phyloP scores from a whole-genome alignment of 2,797 vertebrate genomes.

The Cyprinella venusta region DNA sequence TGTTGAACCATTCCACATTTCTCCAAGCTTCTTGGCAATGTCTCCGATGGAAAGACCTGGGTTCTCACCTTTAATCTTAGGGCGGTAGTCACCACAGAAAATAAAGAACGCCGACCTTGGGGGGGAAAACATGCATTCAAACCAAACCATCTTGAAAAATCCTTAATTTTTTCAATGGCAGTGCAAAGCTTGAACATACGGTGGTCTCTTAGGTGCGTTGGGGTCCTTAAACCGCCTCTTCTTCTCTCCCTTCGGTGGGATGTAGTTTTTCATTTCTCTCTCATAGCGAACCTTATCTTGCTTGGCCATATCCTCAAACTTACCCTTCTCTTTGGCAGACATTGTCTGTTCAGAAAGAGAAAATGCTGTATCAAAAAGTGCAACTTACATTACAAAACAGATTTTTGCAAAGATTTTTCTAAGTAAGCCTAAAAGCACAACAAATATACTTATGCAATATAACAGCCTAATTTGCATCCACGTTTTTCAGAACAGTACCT shows the following conservation, averaged over 20 bases:
- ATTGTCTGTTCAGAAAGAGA: conserved; percentile 80
- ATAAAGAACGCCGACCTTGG: conserved; percentile 96
- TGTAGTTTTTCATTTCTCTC: conserved; percentile 94
- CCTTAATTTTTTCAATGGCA: not conserved
- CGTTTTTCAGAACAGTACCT: conserved; percentile 76
- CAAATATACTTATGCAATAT: not conserved
- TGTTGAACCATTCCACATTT: conserved; percentile 94
- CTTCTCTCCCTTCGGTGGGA: conserved; percentile 93
- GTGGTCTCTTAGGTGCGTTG: conserved; percentile 97
- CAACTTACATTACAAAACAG: not conserved
- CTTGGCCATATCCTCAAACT: conserved; percentile 97
- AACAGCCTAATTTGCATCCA: not conserved
- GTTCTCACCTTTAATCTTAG: conserved; percentile 90
- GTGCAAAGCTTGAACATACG: conserved; percentile 79
- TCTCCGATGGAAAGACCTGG: conserved; percentile 93
- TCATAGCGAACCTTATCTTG: conserved; percentile 94
- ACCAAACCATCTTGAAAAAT: not conserved
- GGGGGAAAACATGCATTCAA: not conserved
- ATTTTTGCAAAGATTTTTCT: not conserved
- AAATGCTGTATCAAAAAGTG: conserved; percentile 28
- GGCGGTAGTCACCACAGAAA: conserved; percentile 94
- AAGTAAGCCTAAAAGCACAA: not conserved
- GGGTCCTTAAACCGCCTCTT: conserved; percentile 97
- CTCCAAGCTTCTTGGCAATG: conserved; percentile 94
- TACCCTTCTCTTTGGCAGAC: conserved; percentile 95